Evolutionary conservation across 1,140 invertebrate genomes (phyloP).

Genomic region (Procambarus clarkii): DNA sequence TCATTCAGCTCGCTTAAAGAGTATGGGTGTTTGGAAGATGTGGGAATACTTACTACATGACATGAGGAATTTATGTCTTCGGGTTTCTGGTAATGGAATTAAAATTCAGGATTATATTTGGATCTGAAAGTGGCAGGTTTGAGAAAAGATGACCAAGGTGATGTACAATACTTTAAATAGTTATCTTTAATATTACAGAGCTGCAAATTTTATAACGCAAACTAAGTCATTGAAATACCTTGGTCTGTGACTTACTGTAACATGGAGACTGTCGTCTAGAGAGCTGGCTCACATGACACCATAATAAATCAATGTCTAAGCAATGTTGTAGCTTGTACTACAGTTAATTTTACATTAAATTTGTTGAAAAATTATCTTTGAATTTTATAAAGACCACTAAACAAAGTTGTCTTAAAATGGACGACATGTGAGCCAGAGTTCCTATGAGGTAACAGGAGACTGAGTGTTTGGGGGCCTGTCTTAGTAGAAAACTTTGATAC

Average conservation of each 20-base stretch:
- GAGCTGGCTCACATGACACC: constrained; percentile 53
- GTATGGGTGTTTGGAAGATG: constrained; percentile 28
- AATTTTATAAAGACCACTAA: too few relatives aligned
- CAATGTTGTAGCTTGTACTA: not conserved
- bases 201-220: constrained; percentile 29
- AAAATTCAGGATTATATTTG: constrained; percentile 56
- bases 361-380: too few relatives aligned
- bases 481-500: too few relatives aligned
- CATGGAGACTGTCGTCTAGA: constrained; percentile 58
- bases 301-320: not conserved
- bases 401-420: too few relatives aligned
- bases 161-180: too few relatives aligned
- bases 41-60: constrained; percentile 53
- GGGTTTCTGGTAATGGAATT: constrained; percentile 62
- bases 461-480: constrained; percentile 7
- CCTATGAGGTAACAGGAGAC: constrained; percentile 38
- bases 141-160: not conserved
- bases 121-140: constrained; percentile 25
- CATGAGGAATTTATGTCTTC: constrained; percentile 56
- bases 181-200: not conserved
- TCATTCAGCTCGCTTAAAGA: not conserved
- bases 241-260: constrained; percentile 64
- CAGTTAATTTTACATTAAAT: too few relatives aligned
- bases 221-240: constrained; percentile 51
- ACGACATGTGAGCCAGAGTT: constrained; percentile 52